A percentile compares a stretch with the other conserved stretches of the same genome.
These are phyloP conservation scores for Sphaerodactylus townsendi DNA, from an alignment of 2,113 vertebrate genomes.

Conservation along the genomic window DNA sequence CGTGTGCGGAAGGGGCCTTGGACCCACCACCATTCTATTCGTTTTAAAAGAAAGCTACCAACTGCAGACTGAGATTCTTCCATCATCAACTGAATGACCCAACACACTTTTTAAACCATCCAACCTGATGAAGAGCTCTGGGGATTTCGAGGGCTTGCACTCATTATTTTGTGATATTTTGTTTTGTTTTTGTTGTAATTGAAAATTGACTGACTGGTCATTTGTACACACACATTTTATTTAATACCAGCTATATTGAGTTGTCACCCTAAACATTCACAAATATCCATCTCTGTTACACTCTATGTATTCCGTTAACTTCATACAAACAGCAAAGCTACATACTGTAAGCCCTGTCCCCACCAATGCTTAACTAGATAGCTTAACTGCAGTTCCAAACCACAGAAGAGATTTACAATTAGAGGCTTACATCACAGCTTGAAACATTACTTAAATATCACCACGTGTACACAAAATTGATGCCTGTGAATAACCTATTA, in stretches of 20 bases:
- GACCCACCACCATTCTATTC: too few relatives aligned
- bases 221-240: neutral
- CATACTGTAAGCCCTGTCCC: neutral
- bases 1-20: too few relatives aligned
- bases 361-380: neutral
- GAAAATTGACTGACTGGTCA: neutral
- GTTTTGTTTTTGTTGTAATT: neutral
- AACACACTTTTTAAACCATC: too few relatives aligned
- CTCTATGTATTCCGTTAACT: neutral
- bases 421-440: neutral
- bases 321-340: neutral
- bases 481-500: neutral
- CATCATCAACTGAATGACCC: too few relatives aligned
- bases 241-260: neutral
- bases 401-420: neutral
- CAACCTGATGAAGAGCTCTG: too few relatives aligned
- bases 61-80: too few relatives aligned
- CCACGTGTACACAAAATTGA: neutral
- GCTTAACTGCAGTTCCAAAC: neutral
- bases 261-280: neutral
- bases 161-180: too few relatives aligned
- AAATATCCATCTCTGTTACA: neutral
- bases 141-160: too few relatives aligned
- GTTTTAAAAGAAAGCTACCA: too few relatives aligned
- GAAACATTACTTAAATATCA: neutral